Base-by-base conservation (phyloP, 2,797 vertebrate genomes). In the Crocodylus rhombifer region DNA sequence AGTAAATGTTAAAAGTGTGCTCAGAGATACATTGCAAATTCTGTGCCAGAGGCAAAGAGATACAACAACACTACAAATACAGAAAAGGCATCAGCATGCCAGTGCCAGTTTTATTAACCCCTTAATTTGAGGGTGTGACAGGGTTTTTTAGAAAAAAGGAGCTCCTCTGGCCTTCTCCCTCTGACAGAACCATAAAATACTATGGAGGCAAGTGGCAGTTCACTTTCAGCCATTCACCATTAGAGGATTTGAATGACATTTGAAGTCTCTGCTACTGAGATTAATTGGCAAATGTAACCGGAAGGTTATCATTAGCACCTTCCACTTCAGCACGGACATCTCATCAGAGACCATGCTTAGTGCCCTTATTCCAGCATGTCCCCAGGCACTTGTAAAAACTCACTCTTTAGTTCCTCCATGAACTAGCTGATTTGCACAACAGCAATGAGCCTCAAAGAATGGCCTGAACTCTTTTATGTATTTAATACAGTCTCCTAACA, bases 231-330 rank as follows among this genome's bases (percentile, higher is more conserved):
- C 51, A 86, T 28, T 4, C 28, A 51, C 13, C 4, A 18, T 30
- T 11, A 15, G 17, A 26, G 91, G 80, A 58, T 85, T 69, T 94
- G 78, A 42, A 84, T 93, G 92, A 84, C 88, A 86, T 93, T 94
- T 96, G 71, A 36, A 90, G 9, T 79, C 64, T 87, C 33, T 90
- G 61, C n/a, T 87, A 55, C 42, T 88, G 80, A 87, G 61, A 84
- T 78, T 88, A 87, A 82, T 80, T 73, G 73, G 57, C 58, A 1
- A 0, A 2, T 57, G 10, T 26, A 82, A 61, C 57, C 86, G 69
- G 57, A 80, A 94, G 11, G 55, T 73, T 86, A 28, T 60, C 0
- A 0, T 2, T 62, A 73, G 58, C 36, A 87, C 13, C 42, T 86
- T 87, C 0, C 0, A 73, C 90, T 95, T 76, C 84, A 87, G 63